Percentiles rank a stretch among this genome's conserved stretches.
These are phyloP conservation scores for Vollenhovia emeryi DNA, from an alignment of 1,140 invertebrate species.

Conservation along the genomic window DNA sequence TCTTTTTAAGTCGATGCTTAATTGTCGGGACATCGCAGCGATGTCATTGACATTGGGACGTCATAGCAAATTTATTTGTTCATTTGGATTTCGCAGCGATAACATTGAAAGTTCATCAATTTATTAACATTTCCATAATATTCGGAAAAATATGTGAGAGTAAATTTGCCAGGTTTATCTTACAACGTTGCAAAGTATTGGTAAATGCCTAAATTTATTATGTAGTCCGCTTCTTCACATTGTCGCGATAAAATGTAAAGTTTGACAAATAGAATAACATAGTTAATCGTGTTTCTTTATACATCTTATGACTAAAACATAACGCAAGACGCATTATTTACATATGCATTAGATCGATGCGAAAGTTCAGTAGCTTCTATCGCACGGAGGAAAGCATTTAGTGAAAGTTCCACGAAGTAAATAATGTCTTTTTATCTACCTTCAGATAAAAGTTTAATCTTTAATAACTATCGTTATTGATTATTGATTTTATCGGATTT, in stretches of 20 bases:
- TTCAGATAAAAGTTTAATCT: not conserved
- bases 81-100: not conserved
- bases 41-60: not conserved
- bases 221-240: not conserved
- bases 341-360: not conserved
- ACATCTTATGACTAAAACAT: conserved; percentile 22
- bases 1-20: not conserved
- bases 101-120: not conserved
- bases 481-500: not conserved
- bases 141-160: not conserved
- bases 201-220: not conserved
- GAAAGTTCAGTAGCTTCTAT: not conserved
- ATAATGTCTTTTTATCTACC: not conserved
- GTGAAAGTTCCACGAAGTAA: not conserved
- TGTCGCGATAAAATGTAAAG: not conserved
- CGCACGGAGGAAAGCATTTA: not conserved
- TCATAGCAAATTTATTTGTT: not conserved
- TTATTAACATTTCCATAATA: not conserved
- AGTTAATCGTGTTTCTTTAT: not conserved
- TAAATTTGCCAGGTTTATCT: not conserved
- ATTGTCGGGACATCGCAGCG: not conserved
- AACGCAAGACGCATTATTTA: conserved; percentile 10
- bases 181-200: not conserved
- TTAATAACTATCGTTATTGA: not conserved
- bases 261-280: not conserved